Conservation (phyloP, 2,797 vertebrate genomes). For the Phaenicophaeus curvirostris region DNA sequence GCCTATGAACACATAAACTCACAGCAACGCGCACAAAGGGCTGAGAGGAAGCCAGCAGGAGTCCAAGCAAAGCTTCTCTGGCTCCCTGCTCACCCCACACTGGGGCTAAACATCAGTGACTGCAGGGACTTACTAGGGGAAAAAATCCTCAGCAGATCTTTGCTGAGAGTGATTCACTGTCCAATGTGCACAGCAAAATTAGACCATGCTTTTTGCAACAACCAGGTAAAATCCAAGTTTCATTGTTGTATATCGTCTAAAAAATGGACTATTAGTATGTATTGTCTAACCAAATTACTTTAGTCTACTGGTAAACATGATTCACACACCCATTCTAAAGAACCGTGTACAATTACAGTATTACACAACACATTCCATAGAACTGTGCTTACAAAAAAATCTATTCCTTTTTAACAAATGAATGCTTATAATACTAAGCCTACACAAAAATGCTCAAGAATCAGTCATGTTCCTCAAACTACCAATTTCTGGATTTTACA, state of each 20-base stretch:
- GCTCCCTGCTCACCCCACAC: neutral
- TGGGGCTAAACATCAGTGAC: neutral
- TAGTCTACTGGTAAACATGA: slow-evolving; percentile 16
- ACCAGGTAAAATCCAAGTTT: neutral
- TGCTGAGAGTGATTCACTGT: slow-evolving; percentile 8
- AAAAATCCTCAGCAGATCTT: neutral
- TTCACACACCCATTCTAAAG: slow-evolving; percentile 5
- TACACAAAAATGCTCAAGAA: neutral
- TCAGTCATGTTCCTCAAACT: neutral
- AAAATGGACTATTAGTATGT: neutral
- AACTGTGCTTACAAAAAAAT: neutral
- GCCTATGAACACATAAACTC: neutral
- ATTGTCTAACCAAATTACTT: neutral
- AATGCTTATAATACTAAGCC: neutral
- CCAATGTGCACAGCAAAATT: neutral
- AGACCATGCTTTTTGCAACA: neutral
- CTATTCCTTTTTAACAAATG: neutral
- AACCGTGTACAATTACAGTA: neutral
- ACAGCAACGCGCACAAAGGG: neutral
- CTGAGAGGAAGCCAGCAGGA: neutral
- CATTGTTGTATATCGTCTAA: neutral
- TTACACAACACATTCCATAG: neutral
- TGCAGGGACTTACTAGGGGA: neutral
- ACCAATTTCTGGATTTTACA: slow-evolving; percentile 18
- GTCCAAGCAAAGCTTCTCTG: neutral